Evolutionary conservation across 2,888 invertebrate genomes (phyloP).

Genomic region (Agrypnus murinus): DNA sequence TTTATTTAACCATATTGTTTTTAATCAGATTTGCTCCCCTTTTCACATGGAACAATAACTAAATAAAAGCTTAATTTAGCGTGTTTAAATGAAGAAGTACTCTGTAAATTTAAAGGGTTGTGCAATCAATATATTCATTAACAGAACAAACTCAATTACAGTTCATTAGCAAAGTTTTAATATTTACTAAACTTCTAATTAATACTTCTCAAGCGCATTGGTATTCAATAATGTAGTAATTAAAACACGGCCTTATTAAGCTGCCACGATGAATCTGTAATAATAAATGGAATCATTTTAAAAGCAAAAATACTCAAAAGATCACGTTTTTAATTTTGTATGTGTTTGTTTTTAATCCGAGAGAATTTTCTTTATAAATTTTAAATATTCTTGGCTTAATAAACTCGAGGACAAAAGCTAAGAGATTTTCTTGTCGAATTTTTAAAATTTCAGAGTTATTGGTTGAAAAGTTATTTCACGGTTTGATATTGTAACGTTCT

Average conservation of each 20-base stretch:
- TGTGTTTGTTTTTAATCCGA: too few relatives aligned
- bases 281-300: slow-evolving; percentile 19
- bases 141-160: slow-evolving; percentile 70
- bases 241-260: slow-evolving; percentile 55
- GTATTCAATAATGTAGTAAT: slow-evolving; percentile 65
- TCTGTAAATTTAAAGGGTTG: slow-evolving; percentile 60
- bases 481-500: too few relatives aligned
- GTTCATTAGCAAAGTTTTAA: slow-evolving; percentile 70
- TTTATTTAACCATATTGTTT: slow-evolving; percentile 11
- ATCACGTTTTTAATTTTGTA: too few relatives aligned
- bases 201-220: slow-evolving; percentile 66
- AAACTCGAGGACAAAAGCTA: too few relatives aligned
- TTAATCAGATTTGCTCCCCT: slow-evolving; percentile 43
- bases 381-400: too few relatives aligned
- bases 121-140: slow-evolving; percentile 71
- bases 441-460: too few relatives aligned
- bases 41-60: slow-evolving; percentile 49
- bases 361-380: too few relatives aligned
- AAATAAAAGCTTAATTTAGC: slow-evolving; percentile 56
- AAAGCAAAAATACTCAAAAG: too few relatives aligned
- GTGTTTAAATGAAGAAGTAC: slow-evolving; percentile 62
- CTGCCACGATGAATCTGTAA: slow-evolving; percentile 46
- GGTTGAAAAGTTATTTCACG: too few relatives aligned
- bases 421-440: too few relatives aligned
- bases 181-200: slow-evolving; percentile 71